These are phyloP conservation scores for Bombus superbus DNA, from an alignment of 1,140 invertebrate genomes.

Conservation along the genomic window DNA sequence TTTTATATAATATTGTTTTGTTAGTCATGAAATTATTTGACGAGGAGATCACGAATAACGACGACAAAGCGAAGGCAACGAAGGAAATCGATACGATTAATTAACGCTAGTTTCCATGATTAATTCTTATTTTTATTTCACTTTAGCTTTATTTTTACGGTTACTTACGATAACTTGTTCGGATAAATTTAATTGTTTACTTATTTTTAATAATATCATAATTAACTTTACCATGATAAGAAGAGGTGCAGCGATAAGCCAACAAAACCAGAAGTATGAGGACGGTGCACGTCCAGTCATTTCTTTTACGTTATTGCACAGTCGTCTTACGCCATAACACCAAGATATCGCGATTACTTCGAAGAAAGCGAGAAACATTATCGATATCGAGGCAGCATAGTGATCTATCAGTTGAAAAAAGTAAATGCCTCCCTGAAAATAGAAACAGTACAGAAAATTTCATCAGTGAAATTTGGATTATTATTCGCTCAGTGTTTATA, in stretches of 20 bases:
- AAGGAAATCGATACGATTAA: not conserved
- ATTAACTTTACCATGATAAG: slow-evolving; percentile 88
- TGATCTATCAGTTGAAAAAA: slow-evolving; percentile 97
- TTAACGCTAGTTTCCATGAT: not conserved
- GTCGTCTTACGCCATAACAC: slow-evolving; percentile 93
- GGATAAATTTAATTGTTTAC: not conserved
- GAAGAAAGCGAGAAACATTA: slow-evolving; percentile 96
- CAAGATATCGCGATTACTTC: slow-evolving; percentile 95
- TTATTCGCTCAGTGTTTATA: too few relatives aligned
- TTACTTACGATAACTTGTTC: not conserved
- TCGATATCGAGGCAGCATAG: slow-evolving; percentile 94
- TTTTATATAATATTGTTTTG: not conserved
- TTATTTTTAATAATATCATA: not conserved
- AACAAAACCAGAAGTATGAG: slow-evolving; percentile 92
- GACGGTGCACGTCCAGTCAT: slow-evolving; percentile 93
- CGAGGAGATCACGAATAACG: not conserved
- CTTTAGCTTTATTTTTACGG: not conserved
- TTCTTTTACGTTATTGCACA: slow-evolving; percentile 92
- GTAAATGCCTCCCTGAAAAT: slow-evolving; percentile 88
- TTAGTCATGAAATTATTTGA: not conserved
- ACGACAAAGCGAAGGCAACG: not conserved
- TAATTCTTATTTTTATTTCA: not conserved
- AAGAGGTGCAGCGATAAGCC: slow-evolving; percentile 91
- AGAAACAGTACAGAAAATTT: not conserved
- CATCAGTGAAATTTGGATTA: not conserved